Evolutionary conservation across 2,797 vertebrate genomes (phyloP), one percentile per base, ranked within the genome.

Genomic region (Malurus leucopterus): DNA sequence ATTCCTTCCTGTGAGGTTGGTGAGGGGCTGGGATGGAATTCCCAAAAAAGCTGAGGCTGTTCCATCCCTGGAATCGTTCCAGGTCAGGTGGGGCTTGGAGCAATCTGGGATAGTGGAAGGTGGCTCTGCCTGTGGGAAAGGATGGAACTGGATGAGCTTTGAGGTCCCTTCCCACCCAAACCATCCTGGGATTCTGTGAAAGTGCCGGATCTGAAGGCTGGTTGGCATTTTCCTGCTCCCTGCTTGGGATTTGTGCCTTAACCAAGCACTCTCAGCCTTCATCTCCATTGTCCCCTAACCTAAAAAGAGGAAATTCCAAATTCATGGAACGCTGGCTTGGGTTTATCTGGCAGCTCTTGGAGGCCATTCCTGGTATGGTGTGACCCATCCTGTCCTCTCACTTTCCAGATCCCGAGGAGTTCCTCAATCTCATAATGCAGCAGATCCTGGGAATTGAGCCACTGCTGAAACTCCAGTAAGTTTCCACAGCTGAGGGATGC

Each of bases 351-450:
- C 21, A n/a, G 38, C 21, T 53, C 50, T 40, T 30, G 47, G 68
- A 32, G 19, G 51, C 43, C 46, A 5, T 2, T 40, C 43, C 38
- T 53, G 23, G 3, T 4, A 0, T 46, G 65, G 18, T n/a, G 21
- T 88, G 63, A 72, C 30, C 51, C 24, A 1, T 55, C 36, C 4
- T 87, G 63, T 62, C 27, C 41, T 87, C 65, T 91, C 8, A 2
- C 23, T 24, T 86, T 93, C 41, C 93, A 99, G 98, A 99, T 95
- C 98, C 98, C 1, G 98, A 99, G 87, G 98, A 99, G 95, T 99
- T 99, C 84, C 98, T 99, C 18, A 98, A 90, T 13, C 96, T 99
- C 89, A 97, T 99, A 65, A 99, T 99, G 98, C 98, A 99, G 23
- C 96, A 98, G 29, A 97, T 99, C 59, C 96, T 99, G 30, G 96